Evolutionary conservation across 2,888 invertebrate species (phyloP), one percentile per base, ranked within the genome.

Genomic region (Seladonia tumulorum): DNA sequence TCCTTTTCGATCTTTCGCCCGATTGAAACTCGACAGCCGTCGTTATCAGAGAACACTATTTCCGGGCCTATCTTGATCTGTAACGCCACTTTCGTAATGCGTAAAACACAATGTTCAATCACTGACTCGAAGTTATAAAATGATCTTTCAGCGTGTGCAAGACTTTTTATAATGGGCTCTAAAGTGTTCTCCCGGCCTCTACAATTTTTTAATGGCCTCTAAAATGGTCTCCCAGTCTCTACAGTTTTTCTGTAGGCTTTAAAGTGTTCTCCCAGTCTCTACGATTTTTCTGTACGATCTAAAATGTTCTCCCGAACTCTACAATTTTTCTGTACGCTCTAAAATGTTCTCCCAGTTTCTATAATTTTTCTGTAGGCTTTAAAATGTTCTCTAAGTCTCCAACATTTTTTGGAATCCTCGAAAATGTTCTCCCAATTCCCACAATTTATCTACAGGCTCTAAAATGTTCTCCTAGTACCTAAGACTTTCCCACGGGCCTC

Each of bases 401-500:
- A 53, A 0, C 5, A 8, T 22, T 22, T 53, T 53, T 22, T 0
- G 0, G 0, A 2, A 22, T 0, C 0, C 22, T 22, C 22, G 8
- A 22, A 53, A 53, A 53, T 53, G 53, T 53, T 8, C 8, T 53
- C 22, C 49, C 8, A 22, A 0, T 22, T 0, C 2, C 18, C 0
- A 49, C 5, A 18, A 49, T 7, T 12, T 45, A 7, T 18, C 22
- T 53, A 0, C 18, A 8, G 0, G 2, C 49, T 49, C 18, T 49
- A 7, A 7, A 49, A 18, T 49, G 53, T 53, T 7, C 22, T 22
- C 8, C 8, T 2, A 53, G 0, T 53, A 0, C 8, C 22, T 8
- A 22, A 0, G 3, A 53, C 0, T 53, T 53, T 22, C 2, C 2
- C 0, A 0, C 0, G 0, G 0, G 2, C 8, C 1, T 8, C 0